phyloP scores from a whole-genome alignment of 2,797 vertebrate genomes.

The Ibycter americanus region DNA sequence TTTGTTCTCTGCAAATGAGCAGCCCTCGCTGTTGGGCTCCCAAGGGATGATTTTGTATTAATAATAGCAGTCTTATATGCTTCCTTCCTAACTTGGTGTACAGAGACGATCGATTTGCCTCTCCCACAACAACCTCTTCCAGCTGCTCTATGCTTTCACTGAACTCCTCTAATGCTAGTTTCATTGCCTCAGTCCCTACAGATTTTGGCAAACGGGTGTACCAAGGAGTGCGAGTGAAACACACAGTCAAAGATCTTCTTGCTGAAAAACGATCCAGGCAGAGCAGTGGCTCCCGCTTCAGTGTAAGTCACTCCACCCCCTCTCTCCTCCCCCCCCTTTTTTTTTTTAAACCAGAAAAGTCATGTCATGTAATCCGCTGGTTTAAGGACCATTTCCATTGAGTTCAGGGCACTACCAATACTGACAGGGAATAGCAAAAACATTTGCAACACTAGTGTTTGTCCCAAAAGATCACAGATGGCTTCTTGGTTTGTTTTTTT shows the following conservation, averaged over 20 bases:
- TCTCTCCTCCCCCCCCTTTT: no score
- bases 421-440: not conserved
- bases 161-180: not conserved
- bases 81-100: not conserved
- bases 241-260: constrained; percentile 95
- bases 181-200: constrained; percentile 64
- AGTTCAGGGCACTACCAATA: not conserved
- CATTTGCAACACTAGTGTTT: not conserved
- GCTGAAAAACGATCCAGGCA: constrained; percentile 92
- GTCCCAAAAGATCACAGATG: not conserved
- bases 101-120: not conserved
- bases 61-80: rapidly evolving
- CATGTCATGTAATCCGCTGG: rapidly evolving
- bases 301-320: constrained; percentile 76
- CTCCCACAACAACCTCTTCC: not conserved
- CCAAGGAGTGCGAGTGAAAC: constrained; percentile 94
- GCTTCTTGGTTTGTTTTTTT: not conserved
- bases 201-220: constrained; percentile 92
- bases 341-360: not conserved
- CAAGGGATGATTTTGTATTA: not conserved
- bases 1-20: not conserved
- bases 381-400: not conserved
- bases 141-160: not conserved
- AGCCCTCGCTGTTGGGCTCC: not conserved
- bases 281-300: constrained; percentile 80